phyloP scores from a whole-genome alignment of 2,113 vertebrate genomes.

The Daubentonia madagascariensis region DNA sequence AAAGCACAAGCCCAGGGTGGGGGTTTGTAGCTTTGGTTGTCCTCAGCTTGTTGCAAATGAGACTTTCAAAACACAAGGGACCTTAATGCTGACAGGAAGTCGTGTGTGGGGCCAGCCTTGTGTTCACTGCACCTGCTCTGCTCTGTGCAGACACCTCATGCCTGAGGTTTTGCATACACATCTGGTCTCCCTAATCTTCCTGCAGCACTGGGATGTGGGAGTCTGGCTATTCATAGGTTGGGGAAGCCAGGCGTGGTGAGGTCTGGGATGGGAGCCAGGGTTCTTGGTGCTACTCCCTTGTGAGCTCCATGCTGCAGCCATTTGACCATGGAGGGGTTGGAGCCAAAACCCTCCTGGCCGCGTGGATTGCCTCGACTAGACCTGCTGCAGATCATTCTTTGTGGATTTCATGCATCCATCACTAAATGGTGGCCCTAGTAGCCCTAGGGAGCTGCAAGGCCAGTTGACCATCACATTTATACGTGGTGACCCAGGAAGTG shows the following conservation, averaged over 20 bases:
- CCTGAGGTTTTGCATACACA: too few species aligned
- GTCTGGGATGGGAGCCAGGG: not conserved
- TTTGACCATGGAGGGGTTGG: not conserved
- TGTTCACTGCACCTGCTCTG: too few species aligned
- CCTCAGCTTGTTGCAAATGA: not conserved
- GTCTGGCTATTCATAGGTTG: too few species aligned
- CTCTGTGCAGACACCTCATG: too few species aligned
- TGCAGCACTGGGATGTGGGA: too few species aligned
- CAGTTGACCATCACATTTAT: accelerated
- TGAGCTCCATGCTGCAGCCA: not conserved
- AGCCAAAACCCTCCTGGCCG: not conserved
- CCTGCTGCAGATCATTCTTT: not conserved
- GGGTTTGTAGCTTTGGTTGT: not conserved
- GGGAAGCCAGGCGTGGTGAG: too few species aligned
- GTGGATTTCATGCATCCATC: not conserved
- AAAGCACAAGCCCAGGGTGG: accelerated
- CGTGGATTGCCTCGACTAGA: too few species aligned
- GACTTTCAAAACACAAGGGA: not conserved
- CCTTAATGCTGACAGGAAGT: too few species aligned
- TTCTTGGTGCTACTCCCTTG: too few species aligned
- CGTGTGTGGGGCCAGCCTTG: too few species aligned
- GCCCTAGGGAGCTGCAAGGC: not conserved
- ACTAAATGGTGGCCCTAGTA: not conserved
- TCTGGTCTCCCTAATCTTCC: too few species aligned
- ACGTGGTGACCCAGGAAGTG: accelerated